Evolutionary conservation across 1,140 invertebrate genomes (phyloP).

Genomic region (fruit fly (Drosophila melanogaster)): DNA sequence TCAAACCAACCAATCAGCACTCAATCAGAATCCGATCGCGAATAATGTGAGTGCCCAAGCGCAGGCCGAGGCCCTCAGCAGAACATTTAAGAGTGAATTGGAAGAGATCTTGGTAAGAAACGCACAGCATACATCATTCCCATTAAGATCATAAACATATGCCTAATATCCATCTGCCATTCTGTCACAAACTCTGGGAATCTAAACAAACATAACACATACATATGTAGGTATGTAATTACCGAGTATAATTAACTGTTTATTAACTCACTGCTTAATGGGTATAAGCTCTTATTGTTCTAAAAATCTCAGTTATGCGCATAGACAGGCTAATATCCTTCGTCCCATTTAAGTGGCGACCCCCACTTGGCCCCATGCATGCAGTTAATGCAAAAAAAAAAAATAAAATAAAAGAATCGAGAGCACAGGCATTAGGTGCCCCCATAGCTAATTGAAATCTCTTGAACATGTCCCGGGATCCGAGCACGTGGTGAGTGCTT

Average conservation of each 20-base stretch:
- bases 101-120: slow-evolving; percentile 79
- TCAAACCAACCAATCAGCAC: slow-evolving; percentile 70
- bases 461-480: slow-evolving; percentile 40
- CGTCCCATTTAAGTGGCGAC: slow-evolving; percentile 18
- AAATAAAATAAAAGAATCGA: slow-evolving; percentile 16
- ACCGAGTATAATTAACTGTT: too few relatives aligned
- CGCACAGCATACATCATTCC: slow-evolving; percentile 23
- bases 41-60: slow-evolving; percentile 67
- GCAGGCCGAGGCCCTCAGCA: slow-evolving; percentile 74
- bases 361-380: neutral
- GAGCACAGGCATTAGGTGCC: slow-evolving; percentile 33
- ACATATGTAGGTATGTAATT: too few relatives aligned
- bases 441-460: slow-evolving; percentile 48
- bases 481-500: slow-evolving; percentile 24
- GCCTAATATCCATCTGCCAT: slow-evolving; percentile 4
- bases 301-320: slow-evolving; percentile 12
- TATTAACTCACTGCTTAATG: too few relatives aligned
- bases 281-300: neutral
- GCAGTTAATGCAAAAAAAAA: slow-evolving; percentile 4
- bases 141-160: slow-evolving; percentile 26
- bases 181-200: neutral
- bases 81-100: slow-evolving; percentile 81
- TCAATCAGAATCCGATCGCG: slow-evolving; percentile 71
- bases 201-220: neutral
- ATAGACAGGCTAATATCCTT: slow-evolving; percentile 33